Evolutionary conservation across 2,113 vertebrate species (phyloP).

Genomic region (Apeltes quadracus): DNA sequence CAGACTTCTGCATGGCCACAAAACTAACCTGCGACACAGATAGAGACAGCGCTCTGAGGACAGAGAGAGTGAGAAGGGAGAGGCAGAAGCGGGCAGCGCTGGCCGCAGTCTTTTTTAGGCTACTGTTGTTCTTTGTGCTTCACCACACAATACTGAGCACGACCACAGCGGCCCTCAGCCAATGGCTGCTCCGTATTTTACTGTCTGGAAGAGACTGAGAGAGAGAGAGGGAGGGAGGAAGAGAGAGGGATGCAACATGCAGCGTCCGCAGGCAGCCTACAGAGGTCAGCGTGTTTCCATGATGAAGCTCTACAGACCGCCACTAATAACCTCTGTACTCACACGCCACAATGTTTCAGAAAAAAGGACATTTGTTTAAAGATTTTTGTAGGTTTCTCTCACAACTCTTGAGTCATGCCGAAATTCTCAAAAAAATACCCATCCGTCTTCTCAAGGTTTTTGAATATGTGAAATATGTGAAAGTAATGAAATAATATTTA

Average conservation of each 20-base stretch:
- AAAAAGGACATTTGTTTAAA: no score
- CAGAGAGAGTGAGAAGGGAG: slow-evolving; percentile 5
- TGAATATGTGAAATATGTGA: neutral
- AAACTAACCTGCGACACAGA: slow-evolving; percentile 31
- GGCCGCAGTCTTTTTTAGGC: slow-evolving; percentile 74
- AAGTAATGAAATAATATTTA: neutral
- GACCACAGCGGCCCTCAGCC: slow-evolving; percentile 51
- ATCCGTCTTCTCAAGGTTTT: neutral
- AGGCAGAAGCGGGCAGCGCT: slow-evolving; percentile 36
- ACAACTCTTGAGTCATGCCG: neutral
- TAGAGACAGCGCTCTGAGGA: neutral
- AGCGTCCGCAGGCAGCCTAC: slow-evolving; percentile 31
- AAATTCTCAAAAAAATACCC: no score
- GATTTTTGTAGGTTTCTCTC: neutral
- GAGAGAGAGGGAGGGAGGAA: neutral
- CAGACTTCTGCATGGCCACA: slow-evolving; percentile 54
- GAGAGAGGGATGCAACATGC: slow-evolving; percentile 24
- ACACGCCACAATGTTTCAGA: neutral
- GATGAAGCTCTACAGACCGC: neutral
- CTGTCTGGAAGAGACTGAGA: slow-evolving; percentile 16
- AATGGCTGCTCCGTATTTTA: slow-evolving; percentile 35
- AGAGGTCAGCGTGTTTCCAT: slow-evolving; percentile 65
- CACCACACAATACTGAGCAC: slow-evolving; percentile 61
- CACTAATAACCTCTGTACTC: neutral
- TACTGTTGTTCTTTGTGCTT: slow-evolving; percentile 65